These are phyloP conservation scores for Ispidina picta DNA, from an alignment of 2,797 vertebrate species.

Conservation along the genomic window DNA sequence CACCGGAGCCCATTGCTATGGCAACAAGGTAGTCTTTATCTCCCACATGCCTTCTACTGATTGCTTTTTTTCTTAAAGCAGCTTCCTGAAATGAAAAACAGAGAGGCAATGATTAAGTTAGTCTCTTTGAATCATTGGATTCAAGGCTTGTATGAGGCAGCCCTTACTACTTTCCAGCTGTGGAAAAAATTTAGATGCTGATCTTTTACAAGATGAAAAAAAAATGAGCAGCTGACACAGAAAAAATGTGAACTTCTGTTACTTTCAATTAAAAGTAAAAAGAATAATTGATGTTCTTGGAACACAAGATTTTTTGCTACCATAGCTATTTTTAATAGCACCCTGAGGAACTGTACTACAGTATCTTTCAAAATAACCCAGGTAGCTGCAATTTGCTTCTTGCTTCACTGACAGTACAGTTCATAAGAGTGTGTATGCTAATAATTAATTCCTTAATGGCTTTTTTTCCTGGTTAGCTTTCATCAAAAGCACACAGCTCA, in stretches of 20 bases:
- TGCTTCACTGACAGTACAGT: neutral
- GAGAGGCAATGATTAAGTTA: constrained; percentile 11
- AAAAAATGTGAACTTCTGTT: neutral
- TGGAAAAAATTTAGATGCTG: neutral
- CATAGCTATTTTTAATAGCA: neutral
- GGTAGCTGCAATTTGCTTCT: neutral
- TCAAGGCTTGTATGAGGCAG: neutral
- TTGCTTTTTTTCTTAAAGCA: constrained; percentile 69
- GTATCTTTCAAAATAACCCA: neutral
- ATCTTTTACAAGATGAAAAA: neutral
- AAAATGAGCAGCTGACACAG: neutral
- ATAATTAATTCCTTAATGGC: neutral
- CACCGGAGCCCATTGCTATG: constrained; percentile 1
- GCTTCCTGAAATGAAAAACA: constrained; percentile 73
- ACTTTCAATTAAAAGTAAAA: neutral
- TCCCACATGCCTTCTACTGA: constrained; percentile 43
- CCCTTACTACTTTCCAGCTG: neutral
- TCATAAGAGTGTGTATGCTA: too few species aligned
- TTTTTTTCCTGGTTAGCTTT: neutral
- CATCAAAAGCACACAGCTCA: neutral
- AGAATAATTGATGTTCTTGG: neutral
- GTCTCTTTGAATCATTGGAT: neutral
- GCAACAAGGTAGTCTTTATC: constrained; percentile 47
- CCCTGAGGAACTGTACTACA: neutral
- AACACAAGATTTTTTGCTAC: neutral